Percentiles rank a stretch among this genome's conserved stretches.
Conservation (phyloP, 2,888 invertebrate genomes). For the Conus canariensis region DNA sequence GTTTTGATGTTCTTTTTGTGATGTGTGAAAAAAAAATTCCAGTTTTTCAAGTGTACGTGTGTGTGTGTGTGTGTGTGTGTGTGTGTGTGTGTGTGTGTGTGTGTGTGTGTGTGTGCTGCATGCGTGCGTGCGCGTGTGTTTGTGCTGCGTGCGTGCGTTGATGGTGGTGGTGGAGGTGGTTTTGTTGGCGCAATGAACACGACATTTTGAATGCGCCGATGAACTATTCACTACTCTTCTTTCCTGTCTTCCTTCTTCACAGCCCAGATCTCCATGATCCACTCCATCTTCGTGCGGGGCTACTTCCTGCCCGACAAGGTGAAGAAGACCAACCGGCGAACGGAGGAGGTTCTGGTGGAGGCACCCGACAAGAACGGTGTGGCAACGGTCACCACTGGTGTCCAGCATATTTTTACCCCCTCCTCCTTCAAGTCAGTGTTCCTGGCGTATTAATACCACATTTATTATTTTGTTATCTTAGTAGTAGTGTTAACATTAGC, state of each 20-base stretch:
- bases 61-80: too few species aligned
- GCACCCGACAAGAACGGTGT: slow-evolving; percentile 47
- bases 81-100: too few species aligned
- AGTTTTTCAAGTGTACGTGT: too few species aligned
- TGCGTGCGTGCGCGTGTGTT: too few species aligned
- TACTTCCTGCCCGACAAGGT: slow-evolving; percentile 71
- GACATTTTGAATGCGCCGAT: too few species aligned
- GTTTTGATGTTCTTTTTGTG: too few species aligned
- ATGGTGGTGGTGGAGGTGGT: too few species aligned
- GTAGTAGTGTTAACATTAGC: not conserved
- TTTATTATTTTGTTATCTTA: not conserved
- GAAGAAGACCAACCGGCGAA: slow-evolving; percentile 69
- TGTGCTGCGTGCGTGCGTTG: too few species aligned
- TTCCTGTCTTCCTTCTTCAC: slow-evolving; percentile 38
- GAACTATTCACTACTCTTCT: too few species aligned
- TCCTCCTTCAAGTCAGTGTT: slow-evolving; percentile 56
- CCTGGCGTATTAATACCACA: not conserved
- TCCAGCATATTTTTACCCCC: slow-evolving; percentile 64
- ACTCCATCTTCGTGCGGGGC: slow-evolving; percentile 71
- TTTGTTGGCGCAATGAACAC: too few species aligned
- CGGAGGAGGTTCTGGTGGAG: slow-evolving; percentile 71
- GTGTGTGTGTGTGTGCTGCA: too few species aligned
- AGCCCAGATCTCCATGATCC: slow-evolving; percentile 74
- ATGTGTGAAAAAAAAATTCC: too few species aligned
- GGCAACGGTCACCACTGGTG: slow-evolving; percentile 42